These are phyloP conservation scores for Urocynchramus pylzowi DNA, from an alignment of 2,113 vertebrate genomes.

Conservation along the genomic window DNA sequence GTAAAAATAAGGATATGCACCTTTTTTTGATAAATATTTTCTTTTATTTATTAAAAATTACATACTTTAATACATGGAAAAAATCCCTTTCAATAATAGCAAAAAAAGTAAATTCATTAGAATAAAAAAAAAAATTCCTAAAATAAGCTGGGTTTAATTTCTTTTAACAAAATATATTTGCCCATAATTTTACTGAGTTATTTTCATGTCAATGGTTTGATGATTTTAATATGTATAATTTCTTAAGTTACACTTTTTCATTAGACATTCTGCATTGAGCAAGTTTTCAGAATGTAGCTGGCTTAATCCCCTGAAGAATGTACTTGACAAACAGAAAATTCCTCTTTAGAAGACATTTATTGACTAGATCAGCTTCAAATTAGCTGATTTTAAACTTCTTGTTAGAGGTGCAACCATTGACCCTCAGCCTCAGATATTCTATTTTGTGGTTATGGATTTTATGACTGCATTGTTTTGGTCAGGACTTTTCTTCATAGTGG, in stretches of 20 bases:
- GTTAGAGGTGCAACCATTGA: background rate
- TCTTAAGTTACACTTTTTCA: background rate
- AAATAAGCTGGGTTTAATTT: rapidly evolving
- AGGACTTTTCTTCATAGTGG: background rate
- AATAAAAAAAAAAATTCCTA: background rate
- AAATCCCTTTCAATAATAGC: rapidly evolving
- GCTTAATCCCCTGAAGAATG: background rate
- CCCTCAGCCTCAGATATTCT: background rate
- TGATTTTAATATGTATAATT: background rate
- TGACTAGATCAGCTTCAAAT: background rate
- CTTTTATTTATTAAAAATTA: background rate
- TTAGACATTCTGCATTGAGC: background rate
- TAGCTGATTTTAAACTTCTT: background rate
- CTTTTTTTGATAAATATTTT: background rate
- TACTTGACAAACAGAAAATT: background rate
- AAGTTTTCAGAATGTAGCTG: background rate
- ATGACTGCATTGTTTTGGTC: rapidly evolving
- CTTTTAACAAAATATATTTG: background rate
- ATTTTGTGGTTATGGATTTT: background rate
- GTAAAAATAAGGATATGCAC: background rate
- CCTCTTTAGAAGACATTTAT: background rate
- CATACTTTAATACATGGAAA: background rate
- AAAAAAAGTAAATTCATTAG: background rate
- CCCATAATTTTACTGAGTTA: background rate
- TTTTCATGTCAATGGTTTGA: background rate